Percentiles rank a stretch among this genome's conserved stretches.
Conservation (phyloP, 2,888 invertebrate species). For the Aphrophora alni region DNA sequence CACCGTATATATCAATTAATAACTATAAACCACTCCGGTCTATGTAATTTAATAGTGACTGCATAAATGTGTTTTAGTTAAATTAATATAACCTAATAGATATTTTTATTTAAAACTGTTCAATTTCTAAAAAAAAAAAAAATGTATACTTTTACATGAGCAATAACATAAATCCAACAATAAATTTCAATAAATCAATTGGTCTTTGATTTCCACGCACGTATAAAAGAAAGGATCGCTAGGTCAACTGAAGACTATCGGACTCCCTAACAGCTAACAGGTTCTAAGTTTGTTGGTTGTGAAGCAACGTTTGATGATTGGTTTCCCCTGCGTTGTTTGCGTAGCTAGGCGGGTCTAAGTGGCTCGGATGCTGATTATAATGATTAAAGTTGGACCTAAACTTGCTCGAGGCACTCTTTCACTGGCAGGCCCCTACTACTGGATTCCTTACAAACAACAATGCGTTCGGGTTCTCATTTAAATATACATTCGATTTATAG, state of each 20-base stretch:
- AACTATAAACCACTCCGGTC: too few relatives aligned
- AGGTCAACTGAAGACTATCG: neutral
- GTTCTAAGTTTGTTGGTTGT: neutral
- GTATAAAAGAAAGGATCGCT: neutral
- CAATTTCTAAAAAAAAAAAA: too few relatives aligned
- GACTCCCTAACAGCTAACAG: neutral
- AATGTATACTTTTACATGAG: too few relatives aligned
- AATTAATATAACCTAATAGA: too few relatives aligned
- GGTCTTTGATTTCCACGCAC: neutral
- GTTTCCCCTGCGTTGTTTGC: neutral
- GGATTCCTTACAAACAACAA: neutral
- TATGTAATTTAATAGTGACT: too few relatives aligned
- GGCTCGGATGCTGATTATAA: neutral
- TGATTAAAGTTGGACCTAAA: neutral
- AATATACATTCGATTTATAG: neutral
- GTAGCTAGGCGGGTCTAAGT: constrained; percentile 4
- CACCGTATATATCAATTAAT: too few relatives aligned
- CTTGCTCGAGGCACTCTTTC: neutral
- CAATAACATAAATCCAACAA: too few relatives aligned
- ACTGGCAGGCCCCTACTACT: neutral
- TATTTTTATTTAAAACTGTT: too few relatives aligned
- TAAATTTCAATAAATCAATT: too few relatives aligned
- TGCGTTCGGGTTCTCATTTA: constrained; percentile 1
- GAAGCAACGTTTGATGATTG: neutral
- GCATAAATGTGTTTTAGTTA: too few relatives aligned